A percentile compares a stretch with the other conserved stretches of the same genome.
Evolutionary conservation across 2,797 vertebrate species (phyloP).

Genomic region (Tarsius wallacei): DNA sequence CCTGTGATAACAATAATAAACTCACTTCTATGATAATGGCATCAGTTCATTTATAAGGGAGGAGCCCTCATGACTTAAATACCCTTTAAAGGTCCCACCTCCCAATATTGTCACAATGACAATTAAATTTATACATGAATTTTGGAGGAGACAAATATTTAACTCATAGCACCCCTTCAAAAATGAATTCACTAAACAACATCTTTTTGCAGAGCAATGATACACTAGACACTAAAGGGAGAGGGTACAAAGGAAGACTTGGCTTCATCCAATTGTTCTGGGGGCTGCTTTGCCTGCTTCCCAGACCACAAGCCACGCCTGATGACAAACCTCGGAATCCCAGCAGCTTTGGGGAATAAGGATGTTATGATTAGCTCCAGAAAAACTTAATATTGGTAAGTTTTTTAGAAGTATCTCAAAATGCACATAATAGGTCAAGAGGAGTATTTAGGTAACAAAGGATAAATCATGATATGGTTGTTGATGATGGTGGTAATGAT

Average conservation of each 20-base stretch:
- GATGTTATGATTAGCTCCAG: neutral
- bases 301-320: neutral
- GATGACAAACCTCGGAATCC: neutral
- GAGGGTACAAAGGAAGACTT: neutral
- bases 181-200: conserved; percentile 43
- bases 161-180: neutral
- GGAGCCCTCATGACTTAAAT: neutral
- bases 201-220: neutral
- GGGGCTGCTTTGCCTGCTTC: neutral
- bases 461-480: neutral
- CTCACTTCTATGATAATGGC: neutral
- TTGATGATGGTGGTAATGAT: neutral
- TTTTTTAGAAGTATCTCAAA: conserved; percentile 20
- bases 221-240: neutral
- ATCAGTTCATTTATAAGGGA: neutral
- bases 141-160: neutral
- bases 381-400: neutral
- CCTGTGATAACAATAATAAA: neutral
- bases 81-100: neutral
- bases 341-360: neutral
- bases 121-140: neutral
- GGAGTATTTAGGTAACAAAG: neutral
- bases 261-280: neutral
- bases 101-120: neutral
- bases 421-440: neutral